Conservation (phyloP, 2,888 invertebrate genomes). For the Petrolisthes cinctipes region DNA sequence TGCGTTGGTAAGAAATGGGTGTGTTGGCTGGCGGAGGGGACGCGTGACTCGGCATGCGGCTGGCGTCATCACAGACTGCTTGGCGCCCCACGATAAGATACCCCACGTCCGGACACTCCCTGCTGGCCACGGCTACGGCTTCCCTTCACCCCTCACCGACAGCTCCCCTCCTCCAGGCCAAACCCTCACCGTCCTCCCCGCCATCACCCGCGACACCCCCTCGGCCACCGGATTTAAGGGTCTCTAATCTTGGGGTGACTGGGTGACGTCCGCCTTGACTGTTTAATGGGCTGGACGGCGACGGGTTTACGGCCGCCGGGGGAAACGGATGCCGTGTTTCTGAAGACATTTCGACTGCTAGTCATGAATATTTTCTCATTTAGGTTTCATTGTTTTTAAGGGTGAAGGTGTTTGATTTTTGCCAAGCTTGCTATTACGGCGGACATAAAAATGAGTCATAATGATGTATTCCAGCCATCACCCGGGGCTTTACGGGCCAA, state of each 20-base stretch:
- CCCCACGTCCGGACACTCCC: constrained; percentile 29
- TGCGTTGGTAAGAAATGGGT: constrained; percentile 42
- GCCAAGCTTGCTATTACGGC: constrained; percentile 47
- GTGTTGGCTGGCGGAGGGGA: constrained; percentile 24
- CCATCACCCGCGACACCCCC: neutral
- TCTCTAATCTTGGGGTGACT: neutral
- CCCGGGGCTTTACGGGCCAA: constrained; percentile 28
- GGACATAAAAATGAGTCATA: constrained; percentile 57
- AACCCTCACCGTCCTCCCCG: neutral
- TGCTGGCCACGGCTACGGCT: neutral
- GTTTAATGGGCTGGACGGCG: neutral
- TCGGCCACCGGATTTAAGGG: neutral
- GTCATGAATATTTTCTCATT: constrained; percentile 57
- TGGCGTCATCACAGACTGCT: constrained; percentile 47
- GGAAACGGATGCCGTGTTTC: constrained; percentile 33
- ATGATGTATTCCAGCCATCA: constrained; percentile 52
- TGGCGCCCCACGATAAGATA: constrained; percentile 52
- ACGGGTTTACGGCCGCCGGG: neutral
- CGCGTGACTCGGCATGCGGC: constrained; percentile 41
- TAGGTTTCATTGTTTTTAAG: constrained; percentile 56
- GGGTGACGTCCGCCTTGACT: neutral
- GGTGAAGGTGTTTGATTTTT: constrained; percentile 53
- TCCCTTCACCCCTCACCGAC: neutral
- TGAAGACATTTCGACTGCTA: constrained; percentile 52
- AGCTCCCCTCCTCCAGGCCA: neutral